Percentiles rank a stretch among this genome's conserved stretches.
Conservation (phyloP, 2,888 invertebrate species). For the Cryptosula pallasiana region DNA sequence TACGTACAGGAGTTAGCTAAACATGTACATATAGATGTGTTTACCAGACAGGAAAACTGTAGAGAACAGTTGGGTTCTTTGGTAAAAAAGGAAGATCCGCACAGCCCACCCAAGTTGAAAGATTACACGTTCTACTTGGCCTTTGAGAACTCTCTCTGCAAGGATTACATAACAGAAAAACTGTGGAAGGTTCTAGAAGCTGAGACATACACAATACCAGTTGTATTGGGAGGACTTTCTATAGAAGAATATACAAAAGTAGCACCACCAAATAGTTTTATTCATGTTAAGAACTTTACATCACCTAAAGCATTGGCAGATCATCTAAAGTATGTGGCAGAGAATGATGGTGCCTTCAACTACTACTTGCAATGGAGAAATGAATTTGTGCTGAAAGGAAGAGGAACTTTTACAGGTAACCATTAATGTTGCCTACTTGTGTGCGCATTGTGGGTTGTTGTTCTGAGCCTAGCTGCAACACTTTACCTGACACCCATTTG, state of each 20-base stretch:
- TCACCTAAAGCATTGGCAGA: not conserved
- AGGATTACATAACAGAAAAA: not conserved
- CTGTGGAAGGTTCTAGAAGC: not conserved
- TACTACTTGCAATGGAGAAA: not conserved
- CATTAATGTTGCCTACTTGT: too few relatives aligned
- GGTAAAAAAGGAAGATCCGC: not conserved
- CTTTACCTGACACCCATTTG: too few relatives aligned
- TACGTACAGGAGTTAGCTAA: not conserved
- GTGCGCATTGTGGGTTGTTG: too few relatives aligned
- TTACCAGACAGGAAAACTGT: not conserved
- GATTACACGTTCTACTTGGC: not conserved
- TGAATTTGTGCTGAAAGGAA: not conserved
- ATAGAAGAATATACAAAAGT: not conserved
- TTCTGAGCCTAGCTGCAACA: too few relatives aligned
- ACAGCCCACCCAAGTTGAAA: not conserved
- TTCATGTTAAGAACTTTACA: not conserved
- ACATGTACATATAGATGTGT: not conserved
- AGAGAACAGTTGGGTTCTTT: not conserved
- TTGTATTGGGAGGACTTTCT: not conserved
- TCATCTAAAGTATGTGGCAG: not conserved
- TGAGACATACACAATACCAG: not conserved
- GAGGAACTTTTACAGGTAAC: not conserved
- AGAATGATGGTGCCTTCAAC: not conserved
- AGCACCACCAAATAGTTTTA: not conserved
- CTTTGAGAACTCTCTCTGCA: not conserved